phyloP scores from a whole-genome alignment of 2,113 vertebrate species.

The Lynx canadensis region DNA sequence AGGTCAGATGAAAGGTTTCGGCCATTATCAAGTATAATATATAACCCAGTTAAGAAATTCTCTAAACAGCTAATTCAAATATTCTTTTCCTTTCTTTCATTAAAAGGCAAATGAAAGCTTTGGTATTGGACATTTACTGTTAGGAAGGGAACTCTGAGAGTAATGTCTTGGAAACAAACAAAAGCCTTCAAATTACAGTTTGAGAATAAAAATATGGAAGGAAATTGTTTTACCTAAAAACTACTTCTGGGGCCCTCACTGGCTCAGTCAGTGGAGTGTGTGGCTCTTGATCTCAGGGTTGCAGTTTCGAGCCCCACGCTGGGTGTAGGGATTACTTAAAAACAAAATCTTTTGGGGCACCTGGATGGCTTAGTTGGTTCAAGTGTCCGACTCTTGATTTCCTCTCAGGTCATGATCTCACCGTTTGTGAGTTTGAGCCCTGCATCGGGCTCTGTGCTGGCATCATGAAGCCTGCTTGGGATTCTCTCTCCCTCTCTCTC shows the following conservation, averaged over 20 bases:
- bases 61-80: neutral
- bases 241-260: neutral
- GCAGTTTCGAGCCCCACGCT: neutral
- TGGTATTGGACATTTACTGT: neutral
- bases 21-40: neutral
- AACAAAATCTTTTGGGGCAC: neutral
- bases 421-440: too few species aligned
- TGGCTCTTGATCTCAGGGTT: neutral
- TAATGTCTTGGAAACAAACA: neutral
- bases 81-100: slow-evolving; percentile 26
- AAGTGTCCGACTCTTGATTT: too few species aligned
- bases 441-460: too few species aligned
- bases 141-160: neutral
- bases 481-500: too few species aligned
- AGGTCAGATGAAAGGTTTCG: slow-evolving; percentile 10
- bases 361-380: too few species aligned
- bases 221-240: neutral
- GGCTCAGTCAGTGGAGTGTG: neutral
- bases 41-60: neutral
- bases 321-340: neutral
- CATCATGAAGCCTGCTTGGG: too few species aligned
- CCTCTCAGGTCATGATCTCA: too few species aligned
- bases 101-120: slow-evolving; percentile 22
- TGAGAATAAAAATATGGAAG: neutral
- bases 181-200: neutral